Percentiles rank a stretch among this genome's conserved stretches.
Conservation (phyloP, 2,113 vertebrate species). For the Chlamydotis undulata region DNA sequence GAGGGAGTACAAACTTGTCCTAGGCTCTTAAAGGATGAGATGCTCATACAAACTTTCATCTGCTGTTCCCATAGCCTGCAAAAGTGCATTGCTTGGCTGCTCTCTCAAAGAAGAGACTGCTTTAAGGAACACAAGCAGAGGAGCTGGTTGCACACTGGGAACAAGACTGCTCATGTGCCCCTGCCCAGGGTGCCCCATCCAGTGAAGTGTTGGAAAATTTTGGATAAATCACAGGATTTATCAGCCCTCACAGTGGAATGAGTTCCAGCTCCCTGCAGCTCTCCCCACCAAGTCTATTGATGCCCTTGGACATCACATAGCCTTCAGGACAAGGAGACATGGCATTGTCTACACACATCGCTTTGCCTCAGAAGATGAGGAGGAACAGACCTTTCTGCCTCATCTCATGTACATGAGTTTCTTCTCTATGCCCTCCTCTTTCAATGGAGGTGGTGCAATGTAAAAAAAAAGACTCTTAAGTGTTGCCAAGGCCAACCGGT, state of each 20-base stretch:
- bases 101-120: background rate
- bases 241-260: background rate
- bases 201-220: background rate
- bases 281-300: background rate
- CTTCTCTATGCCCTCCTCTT: background rate
- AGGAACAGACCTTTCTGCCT: background rate
- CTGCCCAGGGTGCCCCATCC: background rate
- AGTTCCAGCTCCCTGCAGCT: background rate
- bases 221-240: background rate
- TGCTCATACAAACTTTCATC: background rate
- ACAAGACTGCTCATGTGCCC: background rate
- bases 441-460: background rate
- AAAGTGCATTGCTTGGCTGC: background rate
- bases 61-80: background rate
- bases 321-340: background rate
- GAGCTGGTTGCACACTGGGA: background rate
- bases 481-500: fast-evolving
- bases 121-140: background rate
- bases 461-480: background rate
- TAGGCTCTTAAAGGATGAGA: background rate
- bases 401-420: background rate
- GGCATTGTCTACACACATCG: background rate
- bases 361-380: background rate
- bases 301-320: background rate
- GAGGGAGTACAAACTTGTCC: background rate